Evolutionary conservation across 1,140 invertebrate genomes (phyloP).

Genomic region (Thrips palmi): DNA sequence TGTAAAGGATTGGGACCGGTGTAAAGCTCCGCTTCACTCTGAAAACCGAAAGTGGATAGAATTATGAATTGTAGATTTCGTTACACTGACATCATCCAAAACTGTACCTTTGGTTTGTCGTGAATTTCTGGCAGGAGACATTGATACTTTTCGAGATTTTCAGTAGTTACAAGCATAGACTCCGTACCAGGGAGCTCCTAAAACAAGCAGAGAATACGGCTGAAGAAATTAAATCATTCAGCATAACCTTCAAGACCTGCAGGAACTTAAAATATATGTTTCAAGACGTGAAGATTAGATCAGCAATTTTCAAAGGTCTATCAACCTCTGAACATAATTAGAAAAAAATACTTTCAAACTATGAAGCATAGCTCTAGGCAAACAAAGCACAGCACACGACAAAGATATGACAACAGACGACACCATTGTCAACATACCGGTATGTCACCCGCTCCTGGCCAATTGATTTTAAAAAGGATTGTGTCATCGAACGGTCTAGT

Average conservation of each 20-base stretch:
- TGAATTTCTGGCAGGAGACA: constrained; percentile 53
- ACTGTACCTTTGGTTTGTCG: constrained; percentile 28
- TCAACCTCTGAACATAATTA: background rate
- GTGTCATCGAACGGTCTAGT: constrained; percentile 77
- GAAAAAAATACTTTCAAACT: constrained; percentile 21
- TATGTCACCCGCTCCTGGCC: constrained; percentile 52
- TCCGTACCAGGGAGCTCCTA: constrained; percentile 18
- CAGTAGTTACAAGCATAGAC: constrained; percentile 26
- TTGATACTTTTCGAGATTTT: constrained; percentile 29
- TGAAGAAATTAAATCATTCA: background rate
- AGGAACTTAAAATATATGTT: background rate
- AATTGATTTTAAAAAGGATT: constrained; percentile 61
- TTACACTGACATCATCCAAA: background rate
- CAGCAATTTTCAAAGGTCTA: too few species aligned
- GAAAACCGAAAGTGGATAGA: constrained; percentile 12
- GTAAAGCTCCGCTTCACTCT: constrained; percentile 21
- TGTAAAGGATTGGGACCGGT: constrained; percentile 44
- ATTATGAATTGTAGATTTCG: background rate
- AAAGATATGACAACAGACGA: constrained; percentile 21
- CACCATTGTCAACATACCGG: constrained; percentile 24
- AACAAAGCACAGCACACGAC: constrained; percentile 10
- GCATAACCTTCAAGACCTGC: constrained; percentile 1
- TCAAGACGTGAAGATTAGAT: background rate
- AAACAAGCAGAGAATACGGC: constrained; percentile 5
- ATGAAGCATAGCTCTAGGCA: constrained; percentile 18